Conservation (phyloP, 2,113 vertebrate species). For the Prunella fulvescens region DNA sequence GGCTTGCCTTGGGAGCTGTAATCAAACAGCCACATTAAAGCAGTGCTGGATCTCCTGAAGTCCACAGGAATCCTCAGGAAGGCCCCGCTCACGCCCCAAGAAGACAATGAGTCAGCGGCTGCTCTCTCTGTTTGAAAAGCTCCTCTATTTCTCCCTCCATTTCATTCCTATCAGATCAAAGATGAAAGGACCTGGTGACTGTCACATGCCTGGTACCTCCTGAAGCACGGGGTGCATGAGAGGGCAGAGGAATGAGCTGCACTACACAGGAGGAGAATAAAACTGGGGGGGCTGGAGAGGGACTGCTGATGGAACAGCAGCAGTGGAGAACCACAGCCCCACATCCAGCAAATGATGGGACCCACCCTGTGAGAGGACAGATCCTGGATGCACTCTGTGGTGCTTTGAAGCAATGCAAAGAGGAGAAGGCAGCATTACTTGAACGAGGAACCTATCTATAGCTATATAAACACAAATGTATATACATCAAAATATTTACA, state of each 20-base stretch:
- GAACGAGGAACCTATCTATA: not conserved
- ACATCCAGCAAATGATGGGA: not conserved
- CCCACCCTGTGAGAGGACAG: not conserved
- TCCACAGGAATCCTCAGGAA: conserved; percentile 37
- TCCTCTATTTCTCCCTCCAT: not conserved
- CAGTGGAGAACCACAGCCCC: accelerated
- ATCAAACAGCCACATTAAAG: conserved; percentile 39
- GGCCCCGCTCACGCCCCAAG: not conserved
- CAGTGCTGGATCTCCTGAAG: conserved; percentile 2
- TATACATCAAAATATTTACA: conserved; percentile 27
- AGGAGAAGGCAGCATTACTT: not conserved
- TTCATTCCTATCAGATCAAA: not conserved
- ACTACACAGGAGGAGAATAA: not conserved
- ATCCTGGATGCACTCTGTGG: not conserved
- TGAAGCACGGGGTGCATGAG: not conserved
- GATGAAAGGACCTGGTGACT: not conserved
- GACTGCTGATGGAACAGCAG: not conserved
- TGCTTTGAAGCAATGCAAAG: not conserved
- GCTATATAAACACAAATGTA: not conserved
- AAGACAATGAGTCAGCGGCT: conserved; percentile 9
- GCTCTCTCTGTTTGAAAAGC: not conserved
- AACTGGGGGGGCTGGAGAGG: not conserved
- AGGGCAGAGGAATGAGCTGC: not conserved
- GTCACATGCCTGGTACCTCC: not conserved
- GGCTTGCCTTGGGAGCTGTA: conserved; percentile 1